Conservation (phyloP, 1,140 invertebrate species). For the Steinernema feltiae region DNA sequence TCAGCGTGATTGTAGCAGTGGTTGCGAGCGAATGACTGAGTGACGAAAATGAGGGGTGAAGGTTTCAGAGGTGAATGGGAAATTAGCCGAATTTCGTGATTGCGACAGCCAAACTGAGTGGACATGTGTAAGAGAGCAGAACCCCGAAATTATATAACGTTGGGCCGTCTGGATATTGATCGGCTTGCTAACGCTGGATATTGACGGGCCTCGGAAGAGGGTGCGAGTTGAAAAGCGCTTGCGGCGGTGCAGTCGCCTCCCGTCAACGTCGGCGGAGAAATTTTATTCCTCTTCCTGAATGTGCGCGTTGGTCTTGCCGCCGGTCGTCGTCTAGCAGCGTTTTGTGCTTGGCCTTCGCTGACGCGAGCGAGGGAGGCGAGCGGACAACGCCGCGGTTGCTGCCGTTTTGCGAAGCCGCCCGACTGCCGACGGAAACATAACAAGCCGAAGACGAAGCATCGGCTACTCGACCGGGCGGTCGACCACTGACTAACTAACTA, state of each 20-base stretch:
- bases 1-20: background rate
- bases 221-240: slow-evolving; percentile 9
- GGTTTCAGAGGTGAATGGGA: background rate
- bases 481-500: background rate
- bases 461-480: background rate
- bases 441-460: slow-evolving; percentile 5
- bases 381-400: background rate
- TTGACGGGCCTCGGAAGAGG: slow-evolving; percentile 7
- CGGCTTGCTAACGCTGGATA: slow-evolving; percentile 5
- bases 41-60: background rate
- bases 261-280: background rate
- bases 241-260: slow-evolving; percentile 4
- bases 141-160: slow-evolving; percentile 5
- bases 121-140: slow-evolving; percentile 5
- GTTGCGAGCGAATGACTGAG: background rate
- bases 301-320: slow-evolving; percentile 9
- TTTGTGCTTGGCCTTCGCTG: background rate
- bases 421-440: background rate
- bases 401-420: background rate
- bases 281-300: slow-evolving; percentile 15
- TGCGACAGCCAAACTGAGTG: background rate
- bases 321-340: background rate
- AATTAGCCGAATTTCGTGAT: slow-evolving; percentile 1
- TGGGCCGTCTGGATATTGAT: background rate
- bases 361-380: background rate